Percentiles rank a stretch among this genome's conserved stretches.
These are phyloP conservation scores for Cyphotilapia sp. DNA, from an alignment of 2,113 vertebrate species.

Conservation along the genomic window DNA sequence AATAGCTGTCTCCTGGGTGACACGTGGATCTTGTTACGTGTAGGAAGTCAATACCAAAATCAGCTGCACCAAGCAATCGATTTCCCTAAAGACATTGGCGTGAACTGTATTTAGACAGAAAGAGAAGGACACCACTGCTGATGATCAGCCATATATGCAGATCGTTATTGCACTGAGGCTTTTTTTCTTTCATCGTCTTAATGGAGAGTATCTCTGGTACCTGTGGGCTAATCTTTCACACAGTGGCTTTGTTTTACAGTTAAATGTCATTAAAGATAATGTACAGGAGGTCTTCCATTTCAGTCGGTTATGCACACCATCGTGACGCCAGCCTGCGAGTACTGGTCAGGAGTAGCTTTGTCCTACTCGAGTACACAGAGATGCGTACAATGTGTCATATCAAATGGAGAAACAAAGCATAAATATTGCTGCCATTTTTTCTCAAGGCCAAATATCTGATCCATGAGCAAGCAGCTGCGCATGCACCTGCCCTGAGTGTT, in stretches of 20 bases:
- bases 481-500: background rate
- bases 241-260: background rate
- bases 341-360: background rate
- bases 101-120: background rate
- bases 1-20: background rate
- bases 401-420: background rate
- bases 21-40: background rate
- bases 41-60: background rate
- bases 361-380: background rate
- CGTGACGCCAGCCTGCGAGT: background rate
- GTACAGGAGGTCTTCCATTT: background rate
- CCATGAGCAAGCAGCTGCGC: background rate
- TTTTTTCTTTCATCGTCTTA: background rate
- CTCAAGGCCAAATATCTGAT: background rate
- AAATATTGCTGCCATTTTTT: background rate
- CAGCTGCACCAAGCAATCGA: background rate
- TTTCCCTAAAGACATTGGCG: background rate
- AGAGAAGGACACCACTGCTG: background rate
- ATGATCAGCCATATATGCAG: background rate
- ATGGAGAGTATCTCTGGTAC: background rate
- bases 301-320: background rate
- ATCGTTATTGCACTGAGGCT: background rate
- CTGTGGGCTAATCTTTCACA: background rate
- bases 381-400: background rate
- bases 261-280: background rate